These are phyloP conservation scores for Heterotis niloticus DNA, from an alignment of 2,113 vertebrate species.

Conservation along the genomic window DNA sequence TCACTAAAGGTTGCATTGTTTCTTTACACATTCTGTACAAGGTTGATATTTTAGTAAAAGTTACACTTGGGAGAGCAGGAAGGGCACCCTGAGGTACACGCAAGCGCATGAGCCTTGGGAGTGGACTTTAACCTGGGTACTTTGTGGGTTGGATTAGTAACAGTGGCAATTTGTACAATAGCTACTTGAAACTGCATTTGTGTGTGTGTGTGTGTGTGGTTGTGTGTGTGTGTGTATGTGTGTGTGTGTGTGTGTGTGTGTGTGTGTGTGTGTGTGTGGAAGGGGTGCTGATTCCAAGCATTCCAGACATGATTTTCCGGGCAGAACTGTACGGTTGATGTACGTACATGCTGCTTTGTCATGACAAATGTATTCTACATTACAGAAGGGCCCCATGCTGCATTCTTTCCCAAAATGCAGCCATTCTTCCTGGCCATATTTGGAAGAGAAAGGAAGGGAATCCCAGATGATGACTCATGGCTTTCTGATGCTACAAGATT, in stretches of 20 bases:
- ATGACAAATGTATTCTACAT: conserved; percentile 13
- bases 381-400: conserved; percentile 31
- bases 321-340: conserved; percentile 27
- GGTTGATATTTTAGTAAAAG: background rate
- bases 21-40: background rate
- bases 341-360: conserved; percentile 27
- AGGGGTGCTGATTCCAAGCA: conserved; percentile 34
- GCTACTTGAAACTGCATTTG: conserved; percentile 16
- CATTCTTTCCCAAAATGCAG: conserved; percentile 46
- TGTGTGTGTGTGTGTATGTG: background rate
- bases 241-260: background rate
- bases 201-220: background rate
- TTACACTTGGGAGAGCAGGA: background rate
- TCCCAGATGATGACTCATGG: conserved; percentile 48
- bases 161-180: conserved; percentile 6
- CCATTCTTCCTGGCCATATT: conserved; percentile 49
- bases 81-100: background rate
- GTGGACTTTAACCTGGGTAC: background rate
- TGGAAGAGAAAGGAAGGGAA: conserved; percentile 51
- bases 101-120: background rate
- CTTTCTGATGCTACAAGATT: conserved; percentile 30
- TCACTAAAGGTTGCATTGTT: background rate
- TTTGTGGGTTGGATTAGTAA: background rate
- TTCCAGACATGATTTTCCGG: conserved; percentile 42
- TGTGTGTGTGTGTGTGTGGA: too few species aligned